Evolutionary conservation across 64 coral and sea anemone genomes (phyloP).

Genomic region (Stichodactyla helianthus): DNA sequence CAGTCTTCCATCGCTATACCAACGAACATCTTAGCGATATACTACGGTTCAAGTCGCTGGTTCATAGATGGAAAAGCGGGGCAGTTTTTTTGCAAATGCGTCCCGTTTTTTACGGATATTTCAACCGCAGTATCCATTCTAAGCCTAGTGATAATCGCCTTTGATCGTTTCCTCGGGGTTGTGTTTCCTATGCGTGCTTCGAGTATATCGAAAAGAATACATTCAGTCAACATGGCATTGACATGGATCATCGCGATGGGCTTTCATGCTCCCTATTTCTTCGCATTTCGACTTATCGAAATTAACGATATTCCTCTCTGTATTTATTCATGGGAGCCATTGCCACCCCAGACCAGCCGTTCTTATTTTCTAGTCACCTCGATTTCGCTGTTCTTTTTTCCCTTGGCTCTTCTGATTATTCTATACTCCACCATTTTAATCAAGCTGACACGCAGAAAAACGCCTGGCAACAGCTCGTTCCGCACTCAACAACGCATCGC

Average conservation of each 20-base stretch:
- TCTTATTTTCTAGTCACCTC: constrained; percentile 1
- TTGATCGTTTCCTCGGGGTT: constrained; percentile 38
- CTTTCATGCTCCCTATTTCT: constrained; percentile 26
- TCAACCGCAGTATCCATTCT: constrained; percentile 36
- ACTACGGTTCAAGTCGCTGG: background rate
- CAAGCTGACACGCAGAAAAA: background rate
- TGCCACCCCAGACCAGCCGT: background rate
- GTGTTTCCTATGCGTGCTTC: constrained; percentile 47
- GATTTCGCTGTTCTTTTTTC: background rate
- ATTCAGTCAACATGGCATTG: constrained; percentile 7
- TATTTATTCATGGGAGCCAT: constrained; percentile 10
- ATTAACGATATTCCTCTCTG: background rate
- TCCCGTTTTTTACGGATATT: constrained; percentile 23
- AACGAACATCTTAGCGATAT: background rate
- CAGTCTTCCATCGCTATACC: constrained; percentile 23
- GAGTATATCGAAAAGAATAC: constrained; percentile 12
- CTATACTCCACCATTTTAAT: constrained; percentile 38
- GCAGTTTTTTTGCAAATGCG: constrained; percentile 28
- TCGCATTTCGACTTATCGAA: background rate
- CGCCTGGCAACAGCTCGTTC: background rate
- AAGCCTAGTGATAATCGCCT: constrained; percentile 30
- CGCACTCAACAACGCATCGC: constrained; percentile 8
- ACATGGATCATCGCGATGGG: constrained; percentile 33
- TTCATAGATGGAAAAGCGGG: constrained; percentile 27
- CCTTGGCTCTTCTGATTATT: background rate